Evolutionary conservation across 2,113 vertebrate genomes (phyloP), one percentile per base, ranked within the genome.

Genomic region (Neolamprologus sp.): DNA sequence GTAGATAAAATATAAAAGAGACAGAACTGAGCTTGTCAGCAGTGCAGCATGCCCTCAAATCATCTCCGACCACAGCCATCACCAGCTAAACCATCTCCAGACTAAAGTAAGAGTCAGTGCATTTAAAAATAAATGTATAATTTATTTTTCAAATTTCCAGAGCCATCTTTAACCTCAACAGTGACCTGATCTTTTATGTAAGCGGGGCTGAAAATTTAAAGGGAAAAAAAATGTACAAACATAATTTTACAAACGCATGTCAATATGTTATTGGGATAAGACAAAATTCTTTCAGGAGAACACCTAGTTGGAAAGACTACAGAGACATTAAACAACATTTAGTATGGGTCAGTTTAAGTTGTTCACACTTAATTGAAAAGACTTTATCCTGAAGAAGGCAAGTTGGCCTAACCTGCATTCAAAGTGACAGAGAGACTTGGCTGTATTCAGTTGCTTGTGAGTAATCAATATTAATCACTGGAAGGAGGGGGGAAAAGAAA

Each of bases 381-480:
- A 90, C 60, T 10, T 80, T 86, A 88, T 85, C 68, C 85, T 88
- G 49, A 89, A 87, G 84, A 90, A 94, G 78, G 88, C 89, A 92
- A 88, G 92, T 71, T 79, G 80, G 82, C 73, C 71, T 87, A 42
- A 88, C 85, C 85, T 86, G 83, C 81, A 93, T 92, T 81, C 26
- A 58, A 80, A 87, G 85, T 89, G 85, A 85, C 91, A 85, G 42
- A 89, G 87, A 80, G 87, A 89, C 87, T 47, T 45, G n/a, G 83
- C 86, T 87, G 92, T 82, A 93, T 89, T 86, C 73, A 86, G 89
- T 54, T 90, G 86, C 42, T 68, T 63, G 73, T 13, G 6, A 80
- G 86, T 91, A 90, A 95, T 96, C 94, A 94, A 94, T 95, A 94
- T 92, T 94, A 95, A 95, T 96, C 89, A 86, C 80, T 40, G 40